Evolutionary conservation across 2,797 vertebrate genomes (phyloP), one percentile per base, ranked within the genome.

Genomic region (Scomberomorus guttatus): DNA sequence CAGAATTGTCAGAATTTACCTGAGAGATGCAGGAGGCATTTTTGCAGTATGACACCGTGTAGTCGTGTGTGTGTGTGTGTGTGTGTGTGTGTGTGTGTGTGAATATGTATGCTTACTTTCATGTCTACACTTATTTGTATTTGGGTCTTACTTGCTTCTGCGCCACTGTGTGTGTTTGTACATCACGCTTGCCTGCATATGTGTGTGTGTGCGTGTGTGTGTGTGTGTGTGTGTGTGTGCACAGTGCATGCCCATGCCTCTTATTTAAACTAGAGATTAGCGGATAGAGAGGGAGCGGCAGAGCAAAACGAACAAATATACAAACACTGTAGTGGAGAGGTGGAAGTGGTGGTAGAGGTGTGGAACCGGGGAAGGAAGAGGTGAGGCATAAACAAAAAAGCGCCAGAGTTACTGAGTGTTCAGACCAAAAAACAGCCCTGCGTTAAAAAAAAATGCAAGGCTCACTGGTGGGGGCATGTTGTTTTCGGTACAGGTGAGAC

Each of bases 201-300:
- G 37, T 37, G 37, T 34, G 2, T 34, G 50, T 64, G 58, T 39
- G 46, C 59, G 75, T 39, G 57, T 57, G 29, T 68, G 32, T 46
- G 66, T 65, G 39, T 57, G 56, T 14, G 68, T 13, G 56, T 25
- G 39, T 59, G 63, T 32, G 29, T 22, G 46, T 18, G 44, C 14
- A 15, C 58, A 52, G n/a, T 75, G 69, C 69, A 68, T 65, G 61
- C 62, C 55, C 39, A 22, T 86, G 81, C 59, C 64, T 84, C 81
- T 79, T 89, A 91, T 91, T 91, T 92, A 91, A 89, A 89, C 74
- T 82, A 82, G 74, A 91, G 90, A 91, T 89, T 87, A 90, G 82
- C 13, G 22, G 85, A 88, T 83, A 85, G 81, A 84, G 74, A 85
- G 62, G 68, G 79, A 67, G 75, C 82, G 44, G 61, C 82, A 90